Base-by-base conservation (phyloP, 2,113 vertebrate species). In the Serinus canaria region DNA sequence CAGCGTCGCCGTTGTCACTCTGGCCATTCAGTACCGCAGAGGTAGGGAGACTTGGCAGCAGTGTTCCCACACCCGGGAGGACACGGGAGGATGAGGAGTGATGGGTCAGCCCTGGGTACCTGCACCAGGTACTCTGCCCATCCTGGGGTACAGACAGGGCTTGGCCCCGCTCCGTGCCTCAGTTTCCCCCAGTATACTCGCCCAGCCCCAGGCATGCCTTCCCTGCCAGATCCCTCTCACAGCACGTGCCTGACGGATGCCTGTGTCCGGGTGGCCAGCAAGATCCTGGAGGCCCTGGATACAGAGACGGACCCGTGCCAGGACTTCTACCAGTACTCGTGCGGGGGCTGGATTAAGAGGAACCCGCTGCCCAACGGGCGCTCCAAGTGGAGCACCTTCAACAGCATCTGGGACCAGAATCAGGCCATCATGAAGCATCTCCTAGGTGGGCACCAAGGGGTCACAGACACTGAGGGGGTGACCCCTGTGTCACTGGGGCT, bases 401-500 rank as follows among this genome's bases (percentile, higher is more conserved):
- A 99, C 98, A 99, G 98, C 96, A 99, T 99, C 97, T 99, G 99
- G 99, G 99, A 99, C 95, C 99, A 99, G 97, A 99, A 99, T 97
- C 99, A 99, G 97, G 99, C 99, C 22, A 97, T 99, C 76, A 98
- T 99, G 94, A 99, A 99, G 86, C 99, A 99, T 84, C 97, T 99
- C 77, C 98, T 99, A 74, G 99, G 99, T 99, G 96, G 97, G 93
- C 55, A 75, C 6, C 0, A 19, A 56, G 56, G 6, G 49, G 69
- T 49, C 35, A 18, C 14, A 28, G 55, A 56, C 56, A 37, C 43
- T 18, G 69, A 77, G 55, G 75, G 76, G 47, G 27, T 49, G 47
- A 75, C 55, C 19, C 33, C 43, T 39, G 46, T 23, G 3, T 58
- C 55, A 41, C 72, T 4, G 2, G 76, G 85, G 76, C 85, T 96